These are phyloP conservation scores for Cinara cedri DNA, from an alignment of 2,888 invertebrate species.

Conservation along the genomic window DNA sequence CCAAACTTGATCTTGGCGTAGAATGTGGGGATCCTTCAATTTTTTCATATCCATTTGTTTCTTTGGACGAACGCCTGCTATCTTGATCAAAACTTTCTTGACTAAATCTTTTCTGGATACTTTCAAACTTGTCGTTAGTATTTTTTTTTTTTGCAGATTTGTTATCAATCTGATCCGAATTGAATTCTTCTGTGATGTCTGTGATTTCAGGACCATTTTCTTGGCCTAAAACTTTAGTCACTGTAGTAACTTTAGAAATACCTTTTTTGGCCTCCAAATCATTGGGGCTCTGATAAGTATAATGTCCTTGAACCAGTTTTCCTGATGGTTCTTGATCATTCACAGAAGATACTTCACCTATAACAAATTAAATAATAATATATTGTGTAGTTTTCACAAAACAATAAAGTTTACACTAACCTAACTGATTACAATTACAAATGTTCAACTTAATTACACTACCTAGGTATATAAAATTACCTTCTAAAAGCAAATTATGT, in stretches of 20 bases:
- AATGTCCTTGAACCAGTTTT: conserved; percentile 73
- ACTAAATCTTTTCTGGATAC: conserved; percentile 47
- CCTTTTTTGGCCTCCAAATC: conserved; percentile 24
- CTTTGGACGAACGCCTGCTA: conserved; percentile 46
- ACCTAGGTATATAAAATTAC: conserved; percentile 12
- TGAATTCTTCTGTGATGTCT: conserved; percentile 34
- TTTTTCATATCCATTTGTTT: conserved; percentile 56
- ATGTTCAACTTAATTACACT: neutral
- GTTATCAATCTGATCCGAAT: conserved; percentile 6
- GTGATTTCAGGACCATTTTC: conserved; percentile 38
- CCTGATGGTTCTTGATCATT: conserved; percentile 75
- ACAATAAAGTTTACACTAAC: neutral
- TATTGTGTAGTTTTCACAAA: neutral
- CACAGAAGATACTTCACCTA: conserved; percentile 75
- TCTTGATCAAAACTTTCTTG: conserved; percentile 43
- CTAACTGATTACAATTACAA: neutral
- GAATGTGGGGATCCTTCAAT: conserved; percentile 47
- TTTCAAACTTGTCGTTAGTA: conserved; percentile 48
- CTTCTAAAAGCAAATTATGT: conserved; percentile 11
- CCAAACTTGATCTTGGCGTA: conserved; percentile 58
- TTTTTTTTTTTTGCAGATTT: conserved; percentile 31
- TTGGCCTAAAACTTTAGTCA: conserved; percentile 25
- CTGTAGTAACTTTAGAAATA: conserved; percentile 41
- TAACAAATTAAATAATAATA: conserved; percentile 58
- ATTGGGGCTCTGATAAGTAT: conserved; percentile 64